Evolutionary conservation across 2,113 vertebrate genomes (phyloP).

Genomic region (Lagopus muta): DNA sequence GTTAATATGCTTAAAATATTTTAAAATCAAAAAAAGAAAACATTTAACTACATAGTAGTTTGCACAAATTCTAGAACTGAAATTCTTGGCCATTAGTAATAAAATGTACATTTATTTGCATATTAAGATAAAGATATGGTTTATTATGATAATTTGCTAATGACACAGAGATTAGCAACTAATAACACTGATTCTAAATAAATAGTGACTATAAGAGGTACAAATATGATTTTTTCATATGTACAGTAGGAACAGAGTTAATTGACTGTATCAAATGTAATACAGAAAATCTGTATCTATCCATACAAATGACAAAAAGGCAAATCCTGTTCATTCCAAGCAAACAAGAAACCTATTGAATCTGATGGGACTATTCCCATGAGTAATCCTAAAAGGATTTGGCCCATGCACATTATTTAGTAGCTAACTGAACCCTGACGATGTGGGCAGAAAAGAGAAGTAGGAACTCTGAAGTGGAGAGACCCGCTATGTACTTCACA

Average conservation of each 20-base stretch:
- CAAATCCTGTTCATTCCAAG: not conserved
- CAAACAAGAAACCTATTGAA: not conserved
- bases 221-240: rapidly evolving
- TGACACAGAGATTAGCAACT: not conserved
- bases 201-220: not conserved
- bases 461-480: rapidly evolving
- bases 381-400: not conserved
- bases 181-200: not conserved
- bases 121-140: not conserved
- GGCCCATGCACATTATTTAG: rapidly evolving
- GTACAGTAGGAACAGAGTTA: not conserved
- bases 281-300: not conserved
- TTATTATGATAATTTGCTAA: not conserved
- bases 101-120: not conserved
- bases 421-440: not conserved
- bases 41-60: not conserved
- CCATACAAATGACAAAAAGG: not conserved
- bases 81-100: not conserved
- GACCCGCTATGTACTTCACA: not conserved
- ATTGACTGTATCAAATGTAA: not conserved
- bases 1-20: constrained; percentile 35
- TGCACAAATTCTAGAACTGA: not conserved
- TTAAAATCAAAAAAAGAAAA: constrained; percentile 21
- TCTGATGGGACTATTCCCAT: not conserved
- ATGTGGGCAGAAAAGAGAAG: rapidly evolving